These are phyloP conservation scores for Centropus unirufus DNA, from an alignment of 2,113 vertebrate genomes.

Conservation along the genomic window DNA sequence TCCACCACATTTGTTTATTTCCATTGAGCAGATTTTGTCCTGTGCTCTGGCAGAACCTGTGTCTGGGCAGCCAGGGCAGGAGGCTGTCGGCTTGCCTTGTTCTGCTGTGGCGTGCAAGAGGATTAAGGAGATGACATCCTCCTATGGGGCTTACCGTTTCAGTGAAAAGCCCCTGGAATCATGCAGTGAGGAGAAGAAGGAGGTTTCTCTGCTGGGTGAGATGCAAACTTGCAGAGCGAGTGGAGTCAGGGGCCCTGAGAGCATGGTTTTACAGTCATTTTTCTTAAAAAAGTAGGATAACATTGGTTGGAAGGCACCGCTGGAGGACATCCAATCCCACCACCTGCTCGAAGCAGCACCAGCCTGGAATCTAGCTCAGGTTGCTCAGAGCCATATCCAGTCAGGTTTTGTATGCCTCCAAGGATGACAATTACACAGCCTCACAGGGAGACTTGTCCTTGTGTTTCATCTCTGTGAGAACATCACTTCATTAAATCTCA, in stretches of 20 bases:
- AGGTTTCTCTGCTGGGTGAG: background rate
- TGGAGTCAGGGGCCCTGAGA: background rate
- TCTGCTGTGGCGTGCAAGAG: background rate
- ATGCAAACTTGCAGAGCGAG: background rate
- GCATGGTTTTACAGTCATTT: background rate
- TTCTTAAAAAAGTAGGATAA: background rate
- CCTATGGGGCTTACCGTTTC: background rate
- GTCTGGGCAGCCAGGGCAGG: background rate
- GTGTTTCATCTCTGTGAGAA: background rate
- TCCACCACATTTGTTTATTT: slow-evolving; percentile 15
- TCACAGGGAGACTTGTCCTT: background rate
- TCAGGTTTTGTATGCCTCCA: background rate
- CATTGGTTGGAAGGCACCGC: background rate
- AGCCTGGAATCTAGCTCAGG: background rate
- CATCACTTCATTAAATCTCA: background rate
- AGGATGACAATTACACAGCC: background rate
- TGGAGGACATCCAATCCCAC: slow-evolving; percentile 29
- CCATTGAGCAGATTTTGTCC: background rate
- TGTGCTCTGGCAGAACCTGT: background rate
- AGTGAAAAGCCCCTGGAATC: background rate
- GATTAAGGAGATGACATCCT: background rate
- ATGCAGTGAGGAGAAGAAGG: background rate
- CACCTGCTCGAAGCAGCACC: slow-evolving; percentile 4
- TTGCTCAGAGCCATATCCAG: background rate
- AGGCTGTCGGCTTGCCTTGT: background rate